Evolutionary conservation across 2,888 invertebrate species (phyloP).

Genomic region (Eurytoma adleriae): DNA sequence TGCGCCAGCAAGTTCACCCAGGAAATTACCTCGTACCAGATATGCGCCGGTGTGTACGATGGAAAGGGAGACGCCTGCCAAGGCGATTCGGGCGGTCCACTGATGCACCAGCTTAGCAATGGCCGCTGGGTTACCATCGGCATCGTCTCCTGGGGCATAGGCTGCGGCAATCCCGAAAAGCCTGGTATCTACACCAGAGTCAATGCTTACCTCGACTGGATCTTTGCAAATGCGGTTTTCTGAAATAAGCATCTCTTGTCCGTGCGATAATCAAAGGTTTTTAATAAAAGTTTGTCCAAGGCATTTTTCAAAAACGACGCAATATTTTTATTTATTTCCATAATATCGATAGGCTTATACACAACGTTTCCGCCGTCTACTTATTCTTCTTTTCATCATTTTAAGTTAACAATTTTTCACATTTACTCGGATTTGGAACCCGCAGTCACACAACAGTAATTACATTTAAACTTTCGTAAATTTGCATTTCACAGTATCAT

Average conservation of each 20-base stretch:
- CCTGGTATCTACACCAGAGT: conserved; percentile 90
- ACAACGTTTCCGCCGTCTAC: conserved; percentile 60
- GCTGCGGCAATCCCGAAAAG: conserved; percentile 85
- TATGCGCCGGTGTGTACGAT: conserved; percentile 87
- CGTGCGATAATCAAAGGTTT: too few relatives aligned
- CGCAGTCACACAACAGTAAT: conserved; percentile 44
- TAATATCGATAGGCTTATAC: conserved; percentile 64
- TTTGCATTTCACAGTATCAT: conserved; percentile 13
- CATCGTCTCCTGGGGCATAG: conserved; percentile 90
- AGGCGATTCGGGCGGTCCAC: conserved; percentile 91
- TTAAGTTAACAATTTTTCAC: conserved; percentile 58
- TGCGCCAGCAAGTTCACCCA: conserved; percentile 82
- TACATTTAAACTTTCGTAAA: conserved; percentile 49
- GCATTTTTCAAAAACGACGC: conserved; percentile 66
- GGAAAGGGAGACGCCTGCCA: conserved; percentile 91
- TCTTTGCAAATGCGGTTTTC: conserved; percentile 79
- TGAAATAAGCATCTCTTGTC: conserved; percentile 62
- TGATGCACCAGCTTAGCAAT: conserved; percentile 85
- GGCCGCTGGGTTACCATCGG: conserved; percentile 88
- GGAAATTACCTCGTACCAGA: conserved; percentile 81
- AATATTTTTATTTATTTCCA: conserved; percentile 66
- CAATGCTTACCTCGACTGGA: conserved; percentile 84
- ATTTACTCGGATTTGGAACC: conserved; percentile 21
- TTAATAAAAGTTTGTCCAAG: too few relatives aligned
- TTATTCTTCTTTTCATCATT: neutral